Evolutionary conservation across 2,113 vertebrate genomes (phyloP).

Genomic region (Toxotes jaculatrix): DNA sequence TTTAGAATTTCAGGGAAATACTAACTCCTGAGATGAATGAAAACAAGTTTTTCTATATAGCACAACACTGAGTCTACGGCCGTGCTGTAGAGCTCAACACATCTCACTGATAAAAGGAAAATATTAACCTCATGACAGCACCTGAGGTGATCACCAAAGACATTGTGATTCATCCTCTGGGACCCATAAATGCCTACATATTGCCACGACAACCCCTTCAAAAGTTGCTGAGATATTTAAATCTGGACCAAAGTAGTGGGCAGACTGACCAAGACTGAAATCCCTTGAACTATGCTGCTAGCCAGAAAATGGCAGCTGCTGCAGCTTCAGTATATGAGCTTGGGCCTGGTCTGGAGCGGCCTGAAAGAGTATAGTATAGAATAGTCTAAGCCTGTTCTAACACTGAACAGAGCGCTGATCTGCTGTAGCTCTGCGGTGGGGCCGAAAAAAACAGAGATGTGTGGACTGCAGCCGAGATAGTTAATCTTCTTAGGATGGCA

Average conservation of each 20-base stretch:
- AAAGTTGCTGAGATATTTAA: background rate
- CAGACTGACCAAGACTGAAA: background rate
- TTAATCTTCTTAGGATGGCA: constrained; percentile 45
- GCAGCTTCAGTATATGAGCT: background rate
- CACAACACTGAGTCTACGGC: no score
- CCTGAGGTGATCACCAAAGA: background rate
- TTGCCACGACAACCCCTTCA: background rate
- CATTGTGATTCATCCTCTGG: background rate
- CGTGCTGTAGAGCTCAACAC: background rate
- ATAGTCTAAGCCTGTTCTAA: background rate
- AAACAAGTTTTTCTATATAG: background rate
- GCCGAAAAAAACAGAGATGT: constrained; percentile 11
- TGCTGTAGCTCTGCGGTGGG: constrained; percentile 33
- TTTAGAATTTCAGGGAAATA: background rate
- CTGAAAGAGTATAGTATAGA: no score
- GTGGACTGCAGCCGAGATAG: constrained; percentile 31
- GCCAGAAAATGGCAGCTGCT: constrained; percentile 9
- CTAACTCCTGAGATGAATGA: background rate
- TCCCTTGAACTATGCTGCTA: background rate
- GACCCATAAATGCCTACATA: background rate
- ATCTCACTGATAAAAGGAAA: background rate
- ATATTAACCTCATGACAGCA: background rate
- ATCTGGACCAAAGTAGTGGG: background rate
- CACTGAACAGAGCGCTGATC: constrained; percentile 16
- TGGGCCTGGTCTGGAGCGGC: background rate